Percentiles rank a stretch among this genome's conserved stretches.
Conservation (phyloP, 2,113 vertebrate species). For the Corythoichthys haematopterus region DNA sequence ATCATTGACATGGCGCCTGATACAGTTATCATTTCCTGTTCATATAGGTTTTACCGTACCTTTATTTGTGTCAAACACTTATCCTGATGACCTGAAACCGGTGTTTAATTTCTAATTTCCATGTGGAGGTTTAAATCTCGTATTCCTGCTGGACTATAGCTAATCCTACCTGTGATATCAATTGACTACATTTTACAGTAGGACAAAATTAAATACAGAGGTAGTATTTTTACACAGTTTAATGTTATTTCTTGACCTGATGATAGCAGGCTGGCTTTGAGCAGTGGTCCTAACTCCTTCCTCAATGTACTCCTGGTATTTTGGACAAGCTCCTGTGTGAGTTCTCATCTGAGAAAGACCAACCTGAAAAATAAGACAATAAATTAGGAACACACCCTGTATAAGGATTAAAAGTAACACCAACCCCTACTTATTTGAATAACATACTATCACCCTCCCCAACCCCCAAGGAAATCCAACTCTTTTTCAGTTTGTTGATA, state of each 20-base stretch:
- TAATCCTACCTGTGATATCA: not conserved
- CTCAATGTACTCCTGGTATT: slow-evolving; percentile 92
- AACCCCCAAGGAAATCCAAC: too few species aligned
- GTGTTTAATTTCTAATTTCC: not conserved
- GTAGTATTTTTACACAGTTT: not conserved
- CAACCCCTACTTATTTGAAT: not conserved
- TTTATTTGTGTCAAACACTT: not conserved
- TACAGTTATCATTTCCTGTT: not conserved
- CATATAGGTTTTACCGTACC: not conserved
- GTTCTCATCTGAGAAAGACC: slow-evolving; percentile 85
- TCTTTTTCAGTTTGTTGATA: not conserved
- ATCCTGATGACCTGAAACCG: not conserved
- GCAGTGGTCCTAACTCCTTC: slow-evolving; percentile 88
- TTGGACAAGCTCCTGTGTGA: slow-evolving; percentile 84
- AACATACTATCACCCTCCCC: too few species aligned
- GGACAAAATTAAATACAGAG: not conserved
- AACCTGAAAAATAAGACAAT: slow-evolving; percentile 67
- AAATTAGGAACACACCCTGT: not conserved
- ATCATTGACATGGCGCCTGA: not conserved
- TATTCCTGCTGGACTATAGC: not conserved
- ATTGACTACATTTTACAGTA: not conserved
- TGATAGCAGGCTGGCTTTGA: slow-evolving; percentile 78
- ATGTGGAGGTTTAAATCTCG: not conserved
- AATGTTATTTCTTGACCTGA: slow-evolving; percentile 70
- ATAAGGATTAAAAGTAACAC: not conserved